Conservation (phyloP, 2,888 invertebrate genomes). For the Lasioglossum vierecki region DNA sequence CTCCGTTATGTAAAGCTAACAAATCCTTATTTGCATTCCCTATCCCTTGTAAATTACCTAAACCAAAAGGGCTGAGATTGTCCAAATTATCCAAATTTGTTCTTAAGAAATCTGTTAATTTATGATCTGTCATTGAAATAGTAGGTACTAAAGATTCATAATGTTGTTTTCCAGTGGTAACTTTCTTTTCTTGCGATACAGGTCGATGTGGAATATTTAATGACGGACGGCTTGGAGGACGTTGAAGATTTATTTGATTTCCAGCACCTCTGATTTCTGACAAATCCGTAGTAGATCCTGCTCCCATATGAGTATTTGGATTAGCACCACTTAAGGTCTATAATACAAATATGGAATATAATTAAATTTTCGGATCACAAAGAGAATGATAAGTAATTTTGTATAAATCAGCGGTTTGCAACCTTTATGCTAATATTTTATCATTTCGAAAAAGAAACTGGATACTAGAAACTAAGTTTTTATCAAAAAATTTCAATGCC, state of each 20-base stretch:
- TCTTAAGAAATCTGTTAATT: constrained; percentile 89
- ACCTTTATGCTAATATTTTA: too few species aligned
- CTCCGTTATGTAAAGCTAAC: constrained; percentile 88
- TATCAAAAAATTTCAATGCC: too few species aligned
- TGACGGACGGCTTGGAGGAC: constrained; percentile 82
- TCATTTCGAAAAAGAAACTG: too few species aligned
- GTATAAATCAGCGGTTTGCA: background rate
- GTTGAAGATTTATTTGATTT: constrained; percentile 81
- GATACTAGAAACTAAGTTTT: too few species aligned
- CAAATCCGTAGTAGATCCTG: constrained; percentile 77
- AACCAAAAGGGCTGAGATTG: constrained; percentile 84
- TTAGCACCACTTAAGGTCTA: constrained; percentile 75
- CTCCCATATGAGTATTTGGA: constrained; percentile 78
- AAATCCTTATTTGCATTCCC: constrained; percentile 86
- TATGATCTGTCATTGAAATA: constrained; percentile 85
- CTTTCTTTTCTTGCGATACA: constrained; percentile 82
- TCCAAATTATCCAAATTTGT: constrained; percentile 90
- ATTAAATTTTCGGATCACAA: background rate
- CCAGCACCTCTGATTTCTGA: constrained; percentile 77
- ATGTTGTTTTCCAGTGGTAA: constrained; percentile 80
- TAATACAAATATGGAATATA: background rate
- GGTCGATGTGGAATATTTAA: constrained; percentile 82
- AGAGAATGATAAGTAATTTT: background rate
- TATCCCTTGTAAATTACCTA: constrained; percentile 79
- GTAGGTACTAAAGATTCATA: constrained; percentile 81